phyloP scores from a whole-genome alignment of 2,113 vertebrate genomes.

The Kryptolebias marmoratus region DNA sequence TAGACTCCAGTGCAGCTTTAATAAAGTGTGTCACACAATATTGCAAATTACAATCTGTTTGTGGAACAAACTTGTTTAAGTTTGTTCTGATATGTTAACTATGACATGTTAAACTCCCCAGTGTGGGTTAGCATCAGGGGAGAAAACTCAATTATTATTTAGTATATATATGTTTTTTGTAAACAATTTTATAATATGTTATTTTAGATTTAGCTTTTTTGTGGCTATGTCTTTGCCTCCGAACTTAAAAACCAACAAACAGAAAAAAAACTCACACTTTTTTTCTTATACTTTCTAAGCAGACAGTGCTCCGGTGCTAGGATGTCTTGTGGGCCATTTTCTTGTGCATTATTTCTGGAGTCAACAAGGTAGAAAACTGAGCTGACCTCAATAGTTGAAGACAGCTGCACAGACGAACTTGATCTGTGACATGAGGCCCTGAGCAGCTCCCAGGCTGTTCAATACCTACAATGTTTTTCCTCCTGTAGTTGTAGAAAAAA shows the following conservation, averaged over 20 bases:
- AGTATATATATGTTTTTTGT: background rate
- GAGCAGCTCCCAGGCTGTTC: conserved; percentile 71
- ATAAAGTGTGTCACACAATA: too few relatives aligned
- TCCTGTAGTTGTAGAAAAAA: conserved; percentile 59
- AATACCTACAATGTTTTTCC: conserved; percentile 61
- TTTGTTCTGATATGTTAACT: conserved; percentile 25
- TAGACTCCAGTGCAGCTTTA: too few relatives aligned
- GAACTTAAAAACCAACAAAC: background rate
- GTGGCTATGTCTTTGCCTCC: background rate
- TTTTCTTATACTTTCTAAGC: background rate
- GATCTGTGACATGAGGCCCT: conserved; percentile 63
- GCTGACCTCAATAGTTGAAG: conserved; percentile 72
- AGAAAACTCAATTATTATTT: conserved; percentile 19
- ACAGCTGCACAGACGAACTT: conserved; percentile 71
- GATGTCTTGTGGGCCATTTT: conserved; percentile 56
- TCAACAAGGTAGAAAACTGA: conserved; percentile 51
- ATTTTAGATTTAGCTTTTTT: background rate
- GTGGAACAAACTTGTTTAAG: too few relatives aligned
- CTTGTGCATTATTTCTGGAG: conserved; percentile 43
- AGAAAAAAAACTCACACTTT: background rate
- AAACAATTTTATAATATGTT: background rate
- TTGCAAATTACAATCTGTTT: too few relatives aligned
- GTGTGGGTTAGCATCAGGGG: conserved; percentile 46
- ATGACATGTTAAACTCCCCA: conserved; percentile 51
- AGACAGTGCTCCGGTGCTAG: conserved; percentile 13